Evolutionary conservation across 2,888 invertebrate genomes (phyloP).

Genomic region (Erebia aethiops): DNA sequence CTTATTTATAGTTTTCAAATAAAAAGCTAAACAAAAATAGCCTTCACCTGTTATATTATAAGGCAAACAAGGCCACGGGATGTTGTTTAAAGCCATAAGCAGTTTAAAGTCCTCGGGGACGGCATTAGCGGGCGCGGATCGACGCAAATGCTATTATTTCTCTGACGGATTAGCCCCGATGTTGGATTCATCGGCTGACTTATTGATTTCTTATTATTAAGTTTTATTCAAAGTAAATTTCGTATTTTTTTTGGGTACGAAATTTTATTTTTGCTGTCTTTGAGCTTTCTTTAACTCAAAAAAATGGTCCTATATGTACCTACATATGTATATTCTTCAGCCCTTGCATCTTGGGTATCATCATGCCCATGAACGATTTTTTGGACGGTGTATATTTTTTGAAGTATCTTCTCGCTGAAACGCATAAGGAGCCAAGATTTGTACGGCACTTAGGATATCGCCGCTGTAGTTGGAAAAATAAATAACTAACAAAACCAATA

Average conservation of each 20-base stretch:
- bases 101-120: conserved; percentile 71
- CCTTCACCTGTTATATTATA: conserved; percentile 17
- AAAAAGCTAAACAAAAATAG: not conserved
- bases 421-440: no score
- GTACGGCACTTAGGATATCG: no score
- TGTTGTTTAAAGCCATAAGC: conserved; percentile 61
- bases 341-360: no score
- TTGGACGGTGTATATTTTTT: no score
- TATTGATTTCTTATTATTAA: conserved; percentile 25
- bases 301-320: no score
- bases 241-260: not conserved
- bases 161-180: conserved; percentile 52
- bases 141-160: conserved; percentile 71
- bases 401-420: no score
- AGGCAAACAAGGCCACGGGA: conserved; percentile 50
- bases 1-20: no score
- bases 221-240: not conserved
- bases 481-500: no score
- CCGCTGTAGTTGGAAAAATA: no score
- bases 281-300: not conserved
- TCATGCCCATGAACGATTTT: no score
- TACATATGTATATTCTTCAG: no score
- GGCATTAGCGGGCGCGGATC: conserved; percentile 66
- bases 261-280: no score
- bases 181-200: conserved; percentile 17